Percentiles rank a stretch among this genome's conserved stretches.
These are phyloP conservation scores for Manacus vitellinus DNA, from an alignment of 2,113 vertebrate genomes.

Conservation along the genomic window DNA sequence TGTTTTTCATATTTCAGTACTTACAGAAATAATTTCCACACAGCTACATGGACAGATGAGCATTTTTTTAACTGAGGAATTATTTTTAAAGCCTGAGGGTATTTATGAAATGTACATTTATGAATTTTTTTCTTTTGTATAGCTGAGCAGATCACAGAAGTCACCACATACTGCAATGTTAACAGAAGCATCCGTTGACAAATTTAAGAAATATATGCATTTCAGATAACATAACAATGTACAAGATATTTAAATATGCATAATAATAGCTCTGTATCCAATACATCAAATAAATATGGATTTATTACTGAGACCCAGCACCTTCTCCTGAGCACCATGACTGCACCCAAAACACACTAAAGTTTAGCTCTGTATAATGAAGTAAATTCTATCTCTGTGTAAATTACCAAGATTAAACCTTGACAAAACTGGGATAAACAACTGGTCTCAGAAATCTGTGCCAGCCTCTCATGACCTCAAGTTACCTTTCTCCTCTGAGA, in stretches of 20 bases:
- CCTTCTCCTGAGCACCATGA: not conserved
- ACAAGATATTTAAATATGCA: not conserved
- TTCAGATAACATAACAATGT: not conserved
- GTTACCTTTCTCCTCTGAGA: not conserved
- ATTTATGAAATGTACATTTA: not conserved
- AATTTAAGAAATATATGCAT: not conserved
- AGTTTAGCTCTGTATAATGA: not conserved
- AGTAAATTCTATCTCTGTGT: not conserved
- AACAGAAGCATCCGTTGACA: not conserved
- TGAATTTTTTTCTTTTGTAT: not conserved
- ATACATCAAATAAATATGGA: not conserved
- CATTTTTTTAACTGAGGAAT: not conserved
- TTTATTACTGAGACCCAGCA: not conserved
- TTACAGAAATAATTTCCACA: not conserved
- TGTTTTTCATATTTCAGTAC: not conserved
- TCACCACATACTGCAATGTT: not conserved
- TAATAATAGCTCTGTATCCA: not conserved
- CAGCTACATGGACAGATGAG: not conserved
- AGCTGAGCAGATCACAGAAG: not conserved
- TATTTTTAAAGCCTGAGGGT: conserved; percentile 5
- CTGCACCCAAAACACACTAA: not conserved
- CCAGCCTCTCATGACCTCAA: not conserved
- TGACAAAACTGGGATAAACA: not conserved
- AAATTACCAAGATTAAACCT: not conserved
- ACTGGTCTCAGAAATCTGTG: not conserved